A percentile compares a stretch with the other conserved stretches of the same genome.
Evolutionary conservation across 2,113 vertebrate genomes (phyloP).

Genomic region (Phalacrocorax aristotelis): DNA sequence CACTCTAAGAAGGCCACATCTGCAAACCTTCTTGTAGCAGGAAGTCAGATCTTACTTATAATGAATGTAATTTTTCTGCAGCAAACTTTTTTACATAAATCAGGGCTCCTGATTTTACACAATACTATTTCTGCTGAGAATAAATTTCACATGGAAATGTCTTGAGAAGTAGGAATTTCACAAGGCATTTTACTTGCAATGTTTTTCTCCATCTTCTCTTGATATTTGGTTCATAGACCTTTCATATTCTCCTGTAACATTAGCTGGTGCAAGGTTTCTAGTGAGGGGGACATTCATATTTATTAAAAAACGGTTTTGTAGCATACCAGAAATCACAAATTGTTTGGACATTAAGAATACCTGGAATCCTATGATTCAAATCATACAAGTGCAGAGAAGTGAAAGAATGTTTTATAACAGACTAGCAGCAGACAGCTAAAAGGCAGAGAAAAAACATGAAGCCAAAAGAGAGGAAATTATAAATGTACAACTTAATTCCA

Average conservation of each 20-base stretch:
- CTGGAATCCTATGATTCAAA: background rate
- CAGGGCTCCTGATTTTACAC: background rate
- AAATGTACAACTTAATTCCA: background rate
- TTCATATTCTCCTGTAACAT: background rate
- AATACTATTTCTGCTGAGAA: background rate
- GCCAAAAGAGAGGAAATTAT: background rate
- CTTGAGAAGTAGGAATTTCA: background rate
- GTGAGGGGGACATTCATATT: background rate
- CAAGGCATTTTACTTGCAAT: background rate
- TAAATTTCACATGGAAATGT: background rate
- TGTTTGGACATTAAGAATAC: background rate
- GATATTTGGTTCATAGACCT: background rate
- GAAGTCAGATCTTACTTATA: background rate
- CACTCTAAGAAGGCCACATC: background rate
- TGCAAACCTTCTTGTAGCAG: background rate
- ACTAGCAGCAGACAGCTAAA: background rate
- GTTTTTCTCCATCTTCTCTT: background rate
- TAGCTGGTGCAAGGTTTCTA: background rate
- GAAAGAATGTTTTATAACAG: background rate
- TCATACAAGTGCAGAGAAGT: background rate
- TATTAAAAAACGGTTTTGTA: background rate
- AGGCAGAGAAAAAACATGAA: background rate
- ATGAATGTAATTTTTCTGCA: background rate
- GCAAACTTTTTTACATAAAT: background rate
- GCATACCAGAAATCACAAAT: background rate